Evolutionary conservation across 2,888 invertebrate species (phyloP).

Genomic region (Torymus texanus): DNA sequence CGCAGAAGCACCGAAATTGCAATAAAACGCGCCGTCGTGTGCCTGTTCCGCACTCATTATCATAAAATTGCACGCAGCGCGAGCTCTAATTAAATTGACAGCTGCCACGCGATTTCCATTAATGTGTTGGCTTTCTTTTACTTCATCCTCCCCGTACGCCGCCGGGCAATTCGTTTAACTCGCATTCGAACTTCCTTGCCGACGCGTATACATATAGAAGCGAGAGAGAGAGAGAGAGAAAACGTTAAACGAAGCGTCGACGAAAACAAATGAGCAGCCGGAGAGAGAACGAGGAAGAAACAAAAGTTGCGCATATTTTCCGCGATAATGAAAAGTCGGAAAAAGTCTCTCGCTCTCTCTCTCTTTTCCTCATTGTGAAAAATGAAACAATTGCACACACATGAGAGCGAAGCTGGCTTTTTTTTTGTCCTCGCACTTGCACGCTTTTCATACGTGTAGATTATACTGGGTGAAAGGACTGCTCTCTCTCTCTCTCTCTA

Average conservation of each 20-base stretch:
- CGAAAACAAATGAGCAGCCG: slow-evolving; percentile 13
- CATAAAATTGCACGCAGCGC: no score
- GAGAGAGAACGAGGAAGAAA: slow-evolving; percentile 3
- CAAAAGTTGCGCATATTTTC: slow-evolving; percentile 8
- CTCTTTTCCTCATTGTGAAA: slow-evolving; percentile 12
- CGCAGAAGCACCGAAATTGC: no score
- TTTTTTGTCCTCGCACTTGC: background rate
- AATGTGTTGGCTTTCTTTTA: no score
- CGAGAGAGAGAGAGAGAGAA: background rate
- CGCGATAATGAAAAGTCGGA: slow-evolving; percentile 25
- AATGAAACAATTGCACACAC: slow-evolving; percentile 29
- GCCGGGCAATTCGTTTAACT: background rate
- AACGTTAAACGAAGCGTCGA: slow-evolving; percentile 13
- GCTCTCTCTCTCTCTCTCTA: no score
- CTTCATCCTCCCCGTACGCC: no score
- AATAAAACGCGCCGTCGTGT: no score
- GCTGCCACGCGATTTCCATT: no score
- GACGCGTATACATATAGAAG: no score
- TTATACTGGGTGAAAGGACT: slow-evolving; percentile 1
- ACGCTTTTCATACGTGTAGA: slow-evolving; percentile 12
- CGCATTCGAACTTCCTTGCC: background rate
- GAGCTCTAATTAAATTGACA: no score
- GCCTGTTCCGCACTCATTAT: no score
- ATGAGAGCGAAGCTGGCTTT: no score
- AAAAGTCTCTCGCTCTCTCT: no score